phyloP scores from a whole-genome alignment of 2,797 vertebrate species.

The Limosa lapponica region DNA sequence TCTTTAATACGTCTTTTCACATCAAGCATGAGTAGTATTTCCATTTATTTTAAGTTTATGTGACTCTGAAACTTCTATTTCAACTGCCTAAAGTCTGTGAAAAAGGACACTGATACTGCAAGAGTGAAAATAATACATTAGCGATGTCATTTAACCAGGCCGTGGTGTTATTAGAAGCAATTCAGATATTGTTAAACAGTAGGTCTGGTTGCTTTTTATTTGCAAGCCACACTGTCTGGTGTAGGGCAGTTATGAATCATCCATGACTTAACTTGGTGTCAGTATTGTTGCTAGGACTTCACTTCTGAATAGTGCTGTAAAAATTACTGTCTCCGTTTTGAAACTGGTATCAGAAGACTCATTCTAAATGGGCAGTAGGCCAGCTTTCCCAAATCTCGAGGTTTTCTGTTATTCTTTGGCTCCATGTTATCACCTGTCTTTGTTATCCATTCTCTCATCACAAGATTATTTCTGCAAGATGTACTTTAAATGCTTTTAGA shows the following conservation, averaged over 20 bases:
- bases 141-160: neutral
- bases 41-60: neutral
- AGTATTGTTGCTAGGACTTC: neutral
- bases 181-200: neutral
- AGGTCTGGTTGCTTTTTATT: neutral
- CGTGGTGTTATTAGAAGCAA: neutral
- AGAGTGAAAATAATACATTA: neutral
- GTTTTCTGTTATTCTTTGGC: neutral
- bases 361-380: neutral
- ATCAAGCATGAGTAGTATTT: neutral
- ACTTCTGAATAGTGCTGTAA: neutral
- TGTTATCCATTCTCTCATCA: neutral
- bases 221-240: neutral
- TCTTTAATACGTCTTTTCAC: neutral
- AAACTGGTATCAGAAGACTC: neutral
- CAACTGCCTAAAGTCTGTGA: neutral
- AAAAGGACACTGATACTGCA: neutral
- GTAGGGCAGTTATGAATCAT: neutral
- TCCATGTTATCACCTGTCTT: neutral
- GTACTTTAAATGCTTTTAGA: neutral
- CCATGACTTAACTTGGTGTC: neutral
- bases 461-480: neutral
- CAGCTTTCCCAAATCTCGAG: neutral
- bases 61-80: neutral
- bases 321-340: neutral